A percentile compares a stretch with the other conserved stretches of the same genome.
phyloP scores from a whole-genome alignment of 2,113 vertebrate genomes.

The Zosterops lateralis region DNA sequence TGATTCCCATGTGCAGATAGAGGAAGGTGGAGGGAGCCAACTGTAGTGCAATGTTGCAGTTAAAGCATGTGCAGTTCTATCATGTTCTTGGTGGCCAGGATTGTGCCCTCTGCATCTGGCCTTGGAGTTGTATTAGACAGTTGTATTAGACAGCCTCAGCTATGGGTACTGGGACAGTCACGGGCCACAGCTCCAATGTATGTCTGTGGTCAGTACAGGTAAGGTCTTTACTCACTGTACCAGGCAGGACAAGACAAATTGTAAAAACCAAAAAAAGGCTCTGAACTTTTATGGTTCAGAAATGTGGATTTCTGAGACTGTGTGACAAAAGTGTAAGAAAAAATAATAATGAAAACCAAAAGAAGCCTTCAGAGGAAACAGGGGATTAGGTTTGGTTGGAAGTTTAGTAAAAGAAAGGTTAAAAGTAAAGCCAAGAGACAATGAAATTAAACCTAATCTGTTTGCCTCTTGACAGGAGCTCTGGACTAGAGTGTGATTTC shows the following conservation, averaged over 20 bases:
- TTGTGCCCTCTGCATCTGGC: not conserved
- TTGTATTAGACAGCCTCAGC: not conserved
- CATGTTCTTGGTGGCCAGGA: not conserved
- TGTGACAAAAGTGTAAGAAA: not conserved
- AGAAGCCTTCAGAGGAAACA: not conserved
- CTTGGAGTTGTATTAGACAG: not conserved
- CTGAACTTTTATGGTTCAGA: not conserved
- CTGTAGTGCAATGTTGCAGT: not conserved
- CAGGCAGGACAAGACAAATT: not conserved
- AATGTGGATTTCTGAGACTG: not conserved
- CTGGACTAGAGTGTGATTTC: not conserved
- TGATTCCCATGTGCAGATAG: fast-evolving
- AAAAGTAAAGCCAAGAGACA: not conserved
- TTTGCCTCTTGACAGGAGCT: not conserved
- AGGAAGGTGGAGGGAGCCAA: not conserved
- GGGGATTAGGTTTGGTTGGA: not conserved
- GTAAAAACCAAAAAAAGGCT: not conserved
- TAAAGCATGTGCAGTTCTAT: not conserved
- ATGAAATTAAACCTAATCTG: not conserved
- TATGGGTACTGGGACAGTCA: not conserved
- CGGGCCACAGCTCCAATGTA: fast-evolving
- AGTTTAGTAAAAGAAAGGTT: not conserved
- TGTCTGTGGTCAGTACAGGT: not conserved
- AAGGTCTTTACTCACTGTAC: not conserved
- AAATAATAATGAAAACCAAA: not conserved